These are phyloP conservation scores for Xestobium rufovillosum DNA, from an alignment of 2,888 invertebrate species.

Conservation along the genomic window DNA sequence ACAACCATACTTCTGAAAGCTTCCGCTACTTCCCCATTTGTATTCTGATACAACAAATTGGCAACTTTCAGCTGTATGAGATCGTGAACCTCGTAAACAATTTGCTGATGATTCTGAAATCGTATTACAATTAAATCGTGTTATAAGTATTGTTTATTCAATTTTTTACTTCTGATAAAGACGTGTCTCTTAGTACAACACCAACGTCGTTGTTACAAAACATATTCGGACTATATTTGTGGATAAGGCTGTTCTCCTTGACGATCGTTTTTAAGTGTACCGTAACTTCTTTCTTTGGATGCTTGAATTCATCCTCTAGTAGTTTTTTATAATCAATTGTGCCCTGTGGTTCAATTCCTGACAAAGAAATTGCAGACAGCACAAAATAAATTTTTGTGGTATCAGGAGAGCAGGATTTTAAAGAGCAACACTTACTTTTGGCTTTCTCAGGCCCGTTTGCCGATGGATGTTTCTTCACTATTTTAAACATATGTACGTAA, in stretches of 20 bases:
- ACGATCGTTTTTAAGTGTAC: constrained; percentile 41
- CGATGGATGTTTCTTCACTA: constrained; percentile 28
- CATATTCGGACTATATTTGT: constrained; percentile 43
- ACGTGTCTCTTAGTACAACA: constrained; percentile 40
- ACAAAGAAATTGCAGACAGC: no score
- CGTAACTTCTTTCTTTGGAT: constrained; percentile 33
- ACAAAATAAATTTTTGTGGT: background rate
- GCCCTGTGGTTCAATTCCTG: constrained; percentile 23
- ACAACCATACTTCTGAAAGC: constrained; percentile 47
- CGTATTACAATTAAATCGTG: constrained; percentile 27
- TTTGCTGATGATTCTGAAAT: no score
- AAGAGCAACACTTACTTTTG: background rate
- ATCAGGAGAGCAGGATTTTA: no score
- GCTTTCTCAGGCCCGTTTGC: constrained; percentile 14
- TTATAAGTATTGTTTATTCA: no score
- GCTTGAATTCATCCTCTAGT: constrained; percentile 31
- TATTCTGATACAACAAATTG: constrained; percentile 37
- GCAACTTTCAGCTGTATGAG: constrained; percentile 45
- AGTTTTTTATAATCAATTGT: constrained; percentile 38
- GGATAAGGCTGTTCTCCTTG: constrained; percentile 40
- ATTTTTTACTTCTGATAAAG: constrained; percentile 26
- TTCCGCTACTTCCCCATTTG: constrained; percentile 42
- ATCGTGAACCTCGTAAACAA: constrained; percentile 43
- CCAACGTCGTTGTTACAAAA: constrained; percentile 42
- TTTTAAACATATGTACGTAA: constrained; percentile 56